Evolutionary conservation across 2,113 vertebrate genomes (phyloP), one percentile per base, ranked within the genome.

Genomic region (Nerophis ophidion): DNA sequence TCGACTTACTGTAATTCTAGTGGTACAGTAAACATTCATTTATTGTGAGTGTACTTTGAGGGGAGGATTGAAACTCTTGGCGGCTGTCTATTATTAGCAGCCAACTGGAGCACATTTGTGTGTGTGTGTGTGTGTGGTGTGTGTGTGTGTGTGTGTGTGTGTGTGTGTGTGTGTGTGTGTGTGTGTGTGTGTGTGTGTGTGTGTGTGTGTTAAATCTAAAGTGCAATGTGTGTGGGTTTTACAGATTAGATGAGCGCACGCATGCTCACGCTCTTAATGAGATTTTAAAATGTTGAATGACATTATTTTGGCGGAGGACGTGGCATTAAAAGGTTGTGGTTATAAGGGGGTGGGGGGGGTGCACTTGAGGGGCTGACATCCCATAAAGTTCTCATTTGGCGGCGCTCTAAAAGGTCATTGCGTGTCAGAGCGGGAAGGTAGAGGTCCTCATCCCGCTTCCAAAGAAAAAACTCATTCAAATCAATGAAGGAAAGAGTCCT

Each of bases 51-150:
- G 62, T 42, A 60, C 53, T 66, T 70, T 50, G 55, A 19, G 55
- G 61, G 36, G 35, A 64, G 48, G 48, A 72, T 49, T 57, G 46
- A 61, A 65, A 64, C 54, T 69, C 52, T 68, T 72, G 66, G 61
- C 57, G 36, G 62, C 61, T 13, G 60, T 64, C 71, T 79, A 81
- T 84, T 78, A 80, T 70, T 84, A 75, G 77, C 74, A 62, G 74
- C 75, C 74, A 80, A 76, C 64, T 81, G 65, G 74, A 83, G 66
- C 57, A 51, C 46, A 57, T 71, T 58, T 68, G 56, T 26, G 49
- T 50, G 61, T 53, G 42, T 58, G 45, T n/a, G n/a, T n/a, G 38
- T 40, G 59, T 52, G 42, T 59, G n/a, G n/a, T n/a, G n/a, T n/a
- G n/a, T n/a, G n/a, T n/a, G n/a, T n/a, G n/a, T n/a, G n/a, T n/a